Percentiles rank a stretch among this genome's conserved stretches.
phyloP scores from a whole-genome alignment of 1,140 invertebrate genomes.

The Diprion similis region DNA sequence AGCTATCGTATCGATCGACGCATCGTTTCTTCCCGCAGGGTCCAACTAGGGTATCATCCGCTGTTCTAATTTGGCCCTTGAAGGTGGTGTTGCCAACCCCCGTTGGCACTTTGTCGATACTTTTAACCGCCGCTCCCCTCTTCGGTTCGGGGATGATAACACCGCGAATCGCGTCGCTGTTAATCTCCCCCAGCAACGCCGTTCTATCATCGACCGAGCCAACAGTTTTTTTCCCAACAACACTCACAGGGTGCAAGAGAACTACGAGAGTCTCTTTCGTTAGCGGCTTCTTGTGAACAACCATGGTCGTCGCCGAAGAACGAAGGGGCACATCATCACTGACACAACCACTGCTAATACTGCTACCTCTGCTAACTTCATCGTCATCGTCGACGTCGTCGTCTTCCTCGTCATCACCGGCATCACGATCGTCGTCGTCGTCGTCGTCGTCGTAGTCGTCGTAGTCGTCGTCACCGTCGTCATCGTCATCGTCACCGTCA shows the following conservation, averaged over 20 bases:
- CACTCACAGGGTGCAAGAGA: too few species aligned
- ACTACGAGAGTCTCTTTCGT: conserved; percentile 5
- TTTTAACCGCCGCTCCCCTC: conserved; percentile 7
- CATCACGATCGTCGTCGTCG: conserved; percentile 29
- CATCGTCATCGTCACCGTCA: conserved; percentile 18
- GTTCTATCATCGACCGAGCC: not conserved
- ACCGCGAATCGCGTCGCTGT: conserved; percentile 12
- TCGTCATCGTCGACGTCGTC: conserved; percentile 22
- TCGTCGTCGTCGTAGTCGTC: conserved; percentile 26
- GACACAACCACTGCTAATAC: not conserved
- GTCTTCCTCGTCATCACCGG: conserved; percentile 18
- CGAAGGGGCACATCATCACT: not conserved
- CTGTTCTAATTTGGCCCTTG: conserved; percentile 49
- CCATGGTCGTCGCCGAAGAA: not conserved
- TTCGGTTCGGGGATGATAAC: conserved; percentile 18
- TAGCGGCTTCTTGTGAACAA: not conserved
- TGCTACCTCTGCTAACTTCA: not conserved
- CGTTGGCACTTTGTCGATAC: not conserved
- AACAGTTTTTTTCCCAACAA: too few species aligned
- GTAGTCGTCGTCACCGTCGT: conserved; percentile 30
- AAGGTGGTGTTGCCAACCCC: conserved; percentile 22
- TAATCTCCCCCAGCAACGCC: conserved; percentile 2
- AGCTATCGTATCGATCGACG: conserved; percentile 86
- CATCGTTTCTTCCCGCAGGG: conserved; percentile 81
- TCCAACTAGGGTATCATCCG: conserved; percentile 47